A percentile compares a stretch with the other conserved stretches of the same genome.
Evolutionary conservation across 2,113 vertebrate genomes (phyloP).

Genomic region (Ariopsis seemanni): DNA sequence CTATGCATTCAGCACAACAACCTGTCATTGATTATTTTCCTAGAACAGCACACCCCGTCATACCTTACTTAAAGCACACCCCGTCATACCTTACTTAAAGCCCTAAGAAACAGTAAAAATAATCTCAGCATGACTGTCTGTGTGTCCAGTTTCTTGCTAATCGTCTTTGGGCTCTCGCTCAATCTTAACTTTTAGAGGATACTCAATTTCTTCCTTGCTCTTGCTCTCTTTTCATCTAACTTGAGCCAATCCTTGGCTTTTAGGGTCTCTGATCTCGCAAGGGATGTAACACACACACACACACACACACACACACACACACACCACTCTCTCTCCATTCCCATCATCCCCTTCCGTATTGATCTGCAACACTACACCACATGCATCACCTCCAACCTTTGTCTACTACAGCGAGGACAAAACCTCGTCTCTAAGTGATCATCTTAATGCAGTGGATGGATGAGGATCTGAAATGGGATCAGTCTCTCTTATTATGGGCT

Average conservation of each 20-base stretch:
- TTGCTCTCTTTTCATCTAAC: not conserved
- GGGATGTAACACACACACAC: not conserved
- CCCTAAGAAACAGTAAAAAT: not conserved
- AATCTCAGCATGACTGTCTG: not conserved
- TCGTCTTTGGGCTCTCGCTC: not conserved
- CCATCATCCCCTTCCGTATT: slow-evolving; percentile 16
- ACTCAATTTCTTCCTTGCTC: not conserved
- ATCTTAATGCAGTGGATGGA: not conserved
- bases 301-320: not conserved
- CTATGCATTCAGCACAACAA: not conserved
- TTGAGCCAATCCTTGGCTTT: not conserved
- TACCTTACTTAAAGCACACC: not conserved
- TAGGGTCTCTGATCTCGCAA: slow-evolving; percentile 6
- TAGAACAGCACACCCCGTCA: not conserved
- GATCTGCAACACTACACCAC: slow-evolving; percentile 27
- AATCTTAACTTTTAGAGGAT: not conserved
- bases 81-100: not conserved
- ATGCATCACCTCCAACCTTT: slow-evolving; percentile 19
- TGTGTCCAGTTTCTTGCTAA: not conserved
- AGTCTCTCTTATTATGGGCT: not conserved
- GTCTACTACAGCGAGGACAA: not conserved
- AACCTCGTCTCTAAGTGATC: slow-evolving; percentile 2
- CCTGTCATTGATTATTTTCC: not conserved
- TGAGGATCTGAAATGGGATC: slow-evolving; percentile 8
- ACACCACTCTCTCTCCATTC: not conserved